Evolutionary conservation across 2,113 vertebrate species (phyloP), one percentile per base, ranked within the genome.

Genomic region (Fulmarus glacialis): DNA sequence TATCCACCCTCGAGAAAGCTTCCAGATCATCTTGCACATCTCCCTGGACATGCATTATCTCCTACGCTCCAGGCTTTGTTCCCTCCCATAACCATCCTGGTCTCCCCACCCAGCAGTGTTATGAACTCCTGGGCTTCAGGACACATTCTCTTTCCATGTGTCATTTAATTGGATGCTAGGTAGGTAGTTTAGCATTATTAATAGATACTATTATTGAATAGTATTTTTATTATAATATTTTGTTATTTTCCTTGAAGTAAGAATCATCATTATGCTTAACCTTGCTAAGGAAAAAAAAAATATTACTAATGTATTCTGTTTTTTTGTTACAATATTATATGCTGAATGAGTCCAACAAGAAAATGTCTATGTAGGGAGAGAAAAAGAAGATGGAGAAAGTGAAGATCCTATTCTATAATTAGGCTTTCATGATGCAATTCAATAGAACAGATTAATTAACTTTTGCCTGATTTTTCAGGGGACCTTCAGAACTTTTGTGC

Each of bases 31-130:
- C 47, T 77, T 86, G 45, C 56, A 75, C n/a, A 43, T 93, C 77
- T 93, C 90, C 80, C 94, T 73, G 50, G 42, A 74, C 40, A 4
- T 63, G 47, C 30, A 63, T 96, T 93, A 83, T 86, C 75, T 95
- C 63, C 91, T 82, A 66, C 24, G 0, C 87, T 67, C 55, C 52
- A 40, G 68, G 22, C 43, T 90, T 92, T 78, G 21, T 90, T 89
- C 55, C 42, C 43, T 97, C n/a, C n/a, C 59, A 21, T 79, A 82
- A 77, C 34, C 27, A 38, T 53, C 30, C 40, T 68, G 15, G 11
- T 91, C 21, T 82, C 85, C 68, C 63, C 96, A 96, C 93, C 87
- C 90, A 85, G 18, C 47, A 87, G 11, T 43, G n/a, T 52, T 86
- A 78, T 81, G 88, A 90, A 78, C 50, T 96, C 82, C 23, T 7